These are phyloP conservation scores for Sebastes hubbsi DNA, from an alignment of 2,797 vertebrate species.

Conservation along the genomic window DNA sequence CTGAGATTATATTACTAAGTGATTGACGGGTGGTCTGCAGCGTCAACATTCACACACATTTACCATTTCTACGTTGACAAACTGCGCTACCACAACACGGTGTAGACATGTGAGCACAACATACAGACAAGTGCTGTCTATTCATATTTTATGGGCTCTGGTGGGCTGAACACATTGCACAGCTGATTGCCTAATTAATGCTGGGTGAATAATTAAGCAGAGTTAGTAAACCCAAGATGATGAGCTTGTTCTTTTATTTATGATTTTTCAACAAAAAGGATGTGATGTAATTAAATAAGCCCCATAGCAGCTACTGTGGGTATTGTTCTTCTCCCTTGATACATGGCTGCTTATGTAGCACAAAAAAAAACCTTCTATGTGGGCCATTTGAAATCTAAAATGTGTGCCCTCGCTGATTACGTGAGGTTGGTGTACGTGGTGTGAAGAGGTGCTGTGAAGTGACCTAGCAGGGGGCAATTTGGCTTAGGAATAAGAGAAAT, in stretches of 20 bases:
- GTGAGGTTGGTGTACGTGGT: background rate
- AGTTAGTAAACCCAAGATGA: conserved; percentile 56
- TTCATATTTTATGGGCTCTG: conserved; percentile 50
- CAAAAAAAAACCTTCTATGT: background rate
- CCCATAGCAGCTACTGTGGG: conserved; percentile 6
- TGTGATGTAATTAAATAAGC: conserved; percentile 37
- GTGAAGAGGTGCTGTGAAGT: conserved; percentile 6
- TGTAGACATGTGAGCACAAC: conserved; percentile 27
- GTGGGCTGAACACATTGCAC: conserved; percentile 28
- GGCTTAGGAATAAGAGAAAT: conserved; percentile 54
- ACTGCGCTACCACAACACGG: background rate
- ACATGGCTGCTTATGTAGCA: conserved; percentile 22
- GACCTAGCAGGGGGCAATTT: conserved; percentile 32
- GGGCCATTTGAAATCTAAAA: conserved; percentile 1
- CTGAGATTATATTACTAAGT: background rate
- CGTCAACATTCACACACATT: background rate
- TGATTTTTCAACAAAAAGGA: conserved; percentile 45
- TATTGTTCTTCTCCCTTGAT: conserved; percentile 10
- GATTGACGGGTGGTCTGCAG: background rate
- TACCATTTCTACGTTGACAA: background rate
- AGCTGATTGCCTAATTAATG: conserved; percentile 66
- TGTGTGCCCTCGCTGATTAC: background rate
- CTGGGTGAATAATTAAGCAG: conserved; percentile 62
- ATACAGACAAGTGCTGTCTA: conserved; percentile 23
- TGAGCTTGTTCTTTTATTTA: conserved; percentile 67